Evolutionary conservation across 2,113 vertebrate species (phyloP).

Genomic region (Seriola dumerili): DNA sequence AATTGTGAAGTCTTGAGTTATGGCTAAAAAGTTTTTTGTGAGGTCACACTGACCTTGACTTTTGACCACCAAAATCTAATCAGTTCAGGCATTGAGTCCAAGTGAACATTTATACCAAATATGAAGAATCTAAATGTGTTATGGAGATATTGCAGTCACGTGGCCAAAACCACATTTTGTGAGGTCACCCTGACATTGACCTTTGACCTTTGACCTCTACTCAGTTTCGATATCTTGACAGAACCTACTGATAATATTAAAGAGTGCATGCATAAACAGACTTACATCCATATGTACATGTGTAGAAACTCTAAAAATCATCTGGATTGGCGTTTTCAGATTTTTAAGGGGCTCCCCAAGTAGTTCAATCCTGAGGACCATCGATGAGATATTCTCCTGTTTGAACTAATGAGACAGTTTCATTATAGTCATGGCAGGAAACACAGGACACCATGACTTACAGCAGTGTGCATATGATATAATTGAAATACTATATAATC

Average conservation of each 20-base stretch:
- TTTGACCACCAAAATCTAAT: too few species aligned
- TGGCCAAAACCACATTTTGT: too few species aligned
- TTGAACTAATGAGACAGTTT: constrained; percentile 36
- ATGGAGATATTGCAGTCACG: too few species aligned
- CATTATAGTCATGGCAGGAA: not conserved
- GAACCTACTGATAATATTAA: not conserved
- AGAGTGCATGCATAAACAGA: not conserved
- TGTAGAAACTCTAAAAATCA: constrained; percentile 36
- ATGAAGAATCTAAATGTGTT: too few species aligned
- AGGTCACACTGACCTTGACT: too few species aligned
- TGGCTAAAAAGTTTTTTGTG: too few species aligned
- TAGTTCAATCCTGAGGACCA: constrained; percentile 69
- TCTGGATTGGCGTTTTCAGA: constrained; percentile 42
- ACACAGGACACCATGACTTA: not conserved
- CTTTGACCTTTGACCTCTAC: too few species aligned
- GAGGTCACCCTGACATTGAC: too few species aligned
- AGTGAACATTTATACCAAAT: too few species aligned
- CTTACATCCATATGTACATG: not conserved
- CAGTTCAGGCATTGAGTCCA: too few species aligned
- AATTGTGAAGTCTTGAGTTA: too few species aligned
- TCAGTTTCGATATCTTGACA: too few species aligned
- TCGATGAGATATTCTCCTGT: constrained; percentile 20
- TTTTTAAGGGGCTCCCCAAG: not conserved
- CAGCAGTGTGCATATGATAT: not conserved
- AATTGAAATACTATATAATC: not conserved